phyloP scores from a whole-genome alignment of 35 echinoderm and acorn worm species.

The Acanthaster planci region DNA sequence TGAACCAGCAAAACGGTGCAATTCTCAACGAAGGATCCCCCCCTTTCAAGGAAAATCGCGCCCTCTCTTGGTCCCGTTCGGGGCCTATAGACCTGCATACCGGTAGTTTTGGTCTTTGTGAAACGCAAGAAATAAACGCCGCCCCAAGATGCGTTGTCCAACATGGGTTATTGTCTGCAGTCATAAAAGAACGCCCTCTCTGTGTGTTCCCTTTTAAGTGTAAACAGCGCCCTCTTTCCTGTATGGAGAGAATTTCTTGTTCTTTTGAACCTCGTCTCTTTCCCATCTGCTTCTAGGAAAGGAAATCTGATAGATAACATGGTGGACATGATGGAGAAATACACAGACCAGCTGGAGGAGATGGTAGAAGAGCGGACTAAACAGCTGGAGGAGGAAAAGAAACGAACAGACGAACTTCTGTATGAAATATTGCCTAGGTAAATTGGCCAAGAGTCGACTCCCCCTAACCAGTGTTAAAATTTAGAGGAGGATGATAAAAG shows the following conservation, averaged over 20 bases:
- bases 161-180: too few relatives aligned
- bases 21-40: too few relatives aligned
- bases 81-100: too few relatives aligned
- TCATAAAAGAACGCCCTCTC: not conserved
- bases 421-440: constrained; percentile 79
- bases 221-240: constrained; percentile 1
- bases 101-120: too few relatives aligned
- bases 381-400: constrained; percentile 76
- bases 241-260: not conserved
- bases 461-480: too few relatives aligned
- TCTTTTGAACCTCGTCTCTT: not conserved
- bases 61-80: too few relatives aligned
- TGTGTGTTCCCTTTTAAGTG: too few relatives aligned
- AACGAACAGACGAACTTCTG: constrained; percentile 70
- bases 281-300: constrained; percentile 21
- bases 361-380: constrained; percentile 80
- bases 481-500: too few relatives aligned
- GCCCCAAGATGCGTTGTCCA: too few relatives aligned
- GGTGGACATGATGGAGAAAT: constrained; percentile 87
- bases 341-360: constrained; percentile 79
- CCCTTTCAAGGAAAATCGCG: too few relatives aligned
- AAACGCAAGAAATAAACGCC: too few relatives aligned
- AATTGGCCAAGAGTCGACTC: not conserved
- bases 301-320: constrained; percentile 82
- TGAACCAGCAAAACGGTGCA: too few relatives aligned